Evolutionary conservation across 1,140 invertebrate species (phyloP).

Genomic region (Hypothenemus hampei): DNA sequence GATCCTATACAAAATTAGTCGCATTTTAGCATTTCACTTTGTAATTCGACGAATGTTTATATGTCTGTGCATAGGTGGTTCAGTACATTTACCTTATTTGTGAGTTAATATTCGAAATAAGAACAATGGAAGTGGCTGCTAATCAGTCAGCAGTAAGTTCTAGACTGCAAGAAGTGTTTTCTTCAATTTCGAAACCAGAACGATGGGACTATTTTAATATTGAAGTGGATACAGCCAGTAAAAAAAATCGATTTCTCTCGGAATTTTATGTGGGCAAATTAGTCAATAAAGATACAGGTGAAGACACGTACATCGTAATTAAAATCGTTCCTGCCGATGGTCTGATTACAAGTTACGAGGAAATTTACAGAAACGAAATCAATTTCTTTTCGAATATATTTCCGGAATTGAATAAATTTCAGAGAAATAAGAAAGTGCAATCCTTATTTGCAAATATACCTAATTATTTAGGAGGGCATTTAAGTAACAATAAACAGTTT

Average conservation of each 20-base stretch:
- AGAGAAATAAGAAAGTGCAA: slow-evolving; percentile 1
- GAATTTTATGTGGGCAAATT: slow-evolving; percentile 8
- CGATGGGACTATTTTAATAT: not conserved
- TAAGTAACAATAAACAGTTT: not conserved
- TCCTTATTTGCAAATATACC: slow-evolving; percentile 31
- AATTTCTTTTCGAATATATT: slow-evolving; percentile 6
- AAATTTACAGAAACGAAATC: slow-evolving; percentile 10
- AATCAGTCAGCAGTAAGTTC: too few relatives aligned
- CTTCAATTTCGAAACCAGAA: not conserved
- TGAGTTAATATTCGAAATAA: too few relatives aligned
- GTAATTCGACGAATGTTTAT: too few relatives aligned
- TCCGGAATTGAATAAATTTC: slow-evolving; percentile 8
- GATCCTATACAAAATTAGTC: too few relatives aligned
- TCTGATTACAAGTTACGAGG: not conserved
- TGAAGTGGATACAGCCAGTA: not conserved
- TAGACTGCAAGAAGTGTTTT: too few relatives aligned
- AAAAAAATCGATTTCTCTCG: not conserved
- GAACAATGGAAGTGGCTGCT: too few relatives aligned
- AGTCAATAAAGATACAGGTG: slow-evolving; percentile 13
- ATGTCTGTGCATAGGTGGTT: too few relatives aligned
- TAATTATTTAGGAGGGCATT: not conserved
- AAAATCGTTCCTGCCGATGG: slow-evolving; percentile 2
- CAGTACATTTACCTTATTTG: too few relatives aligned
- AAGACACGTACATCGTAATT: slow-evolving; percentile 9
- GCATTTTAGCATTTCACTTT: too few relatives aligned